These are phyloP conservation scores for Platycheirus albimanus DNA, from an alignment of 2,888 invertebrate species.

Conservation along the genomic window DNA sequence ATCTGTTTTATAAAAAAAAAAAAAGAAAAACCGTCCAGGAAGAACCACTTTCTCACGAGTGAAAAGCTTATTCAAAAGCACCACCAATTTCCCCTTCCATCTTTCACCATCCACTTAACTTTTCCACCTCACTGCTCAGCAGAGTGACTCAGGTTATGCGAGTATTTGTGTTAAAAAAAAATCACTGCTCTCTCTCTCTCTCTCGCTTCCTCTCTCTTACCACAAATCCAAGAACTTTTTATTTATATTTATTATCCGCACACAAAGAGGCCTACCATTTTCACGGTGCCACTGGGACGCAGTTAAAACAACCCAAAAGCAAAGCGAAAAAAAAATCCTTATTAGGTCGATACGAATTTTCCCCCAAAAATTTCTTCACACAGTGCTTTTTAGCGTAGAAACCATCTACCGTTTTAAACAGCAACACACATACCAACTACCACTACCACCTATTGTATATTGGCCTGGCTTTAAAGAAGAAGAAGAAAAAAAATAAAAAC, in stretches of 20 bases:
- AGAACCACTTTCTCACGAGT: constrained; percentile 2
- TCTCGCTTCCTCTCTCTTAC: constrained; percentile 2
- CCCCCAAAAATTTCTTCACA: constrained; percentile 20
- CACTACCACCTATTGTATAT: constrained; percentile 49
- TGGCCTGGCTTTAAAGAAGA: constrained; percentile 51
- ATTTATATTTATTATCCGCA: constrained; percentile 43
- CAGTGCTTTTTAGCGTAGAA: constrained; percentile 55
- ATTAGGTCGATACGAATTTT: constrained; percentile 67
- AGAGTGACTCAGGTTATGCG: neutral
- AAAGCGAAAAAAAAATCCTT: constrained; percentile 53
- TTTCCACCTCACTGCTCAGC: constrained; percentile 45
- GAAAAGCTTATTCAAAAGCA: constrained; percentile 42
- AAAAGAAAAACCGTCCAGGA: constrained; percentile 2
- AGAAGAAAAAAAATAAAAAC: constrained; percentile 45
- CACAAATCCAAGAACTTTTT: constrained; percentile 31
- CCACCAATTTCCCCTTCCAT: constrained; percentile 1
- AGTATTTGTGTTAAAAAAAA: neutral
- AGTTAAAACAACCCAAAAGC: constrained; percentile 31
- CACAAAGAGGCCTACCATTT: constrained; percentile 59
- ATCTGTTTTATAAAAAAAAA: neutral
- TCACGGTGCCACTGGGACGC: constrained; percentile 72
- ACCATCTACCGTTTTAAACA: constrained; percentile 40
- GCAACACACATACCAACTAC: too few relatives aligned
- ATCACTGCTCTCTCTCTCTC: neutral
- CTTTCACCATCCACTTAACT: neutral